Evolutionary conservation across 30 jellyfish, hydroid and myxozoan species (phyloP).

Genomic region (Mastigias papua): DNA sequence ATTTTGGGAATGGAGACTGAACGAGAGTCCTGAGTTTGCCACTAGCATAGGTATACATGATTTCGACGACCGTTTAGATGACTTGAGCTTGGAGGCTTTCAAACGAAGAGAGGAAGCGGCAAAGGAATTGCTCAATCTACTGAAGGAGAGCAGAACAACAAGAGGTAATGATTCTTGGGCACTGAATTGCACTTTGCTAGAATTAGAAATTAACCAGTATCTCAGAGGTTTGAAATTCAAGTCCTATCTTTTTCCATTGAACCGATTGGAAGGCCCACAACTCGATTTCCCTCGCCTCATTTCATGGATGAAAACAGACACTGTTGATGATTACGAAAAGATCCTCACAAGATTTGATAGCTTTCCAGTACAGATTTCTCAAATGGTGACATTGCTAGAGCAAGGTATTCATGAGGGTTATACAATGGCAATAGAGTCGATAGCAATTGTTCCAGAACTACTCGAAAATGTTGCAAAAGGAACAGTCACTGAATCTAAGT

Average conservation of each 20-base stretch:
- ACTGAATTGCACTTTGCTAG: slow-evolving; percentile 64
- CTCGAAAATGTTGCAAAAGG: slow-evolving; percentile 16
- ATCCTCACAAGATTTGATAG: slow-evolving; percentile 64
- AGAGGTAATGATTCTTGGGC: not conserved
- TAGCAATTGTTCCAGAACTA: slow-evolving; percentile 65
- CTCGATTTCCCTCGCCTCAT: slow-evolving; percentile 91
- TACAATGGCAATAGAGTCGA: slow-evolving; percentile 77
- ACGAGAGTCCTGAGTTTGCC: slow-evolving; percentile 92
- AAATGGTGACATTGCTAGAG: slow-evolving; percentile 50
- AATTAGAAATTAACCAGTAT: slow-evolving; percentile 72
- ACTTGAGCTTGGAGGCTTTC: slow-evolving; percentile 67
- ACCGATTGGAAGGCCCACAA: slow-evolving; percentile 95
- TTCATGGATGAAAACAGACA: slow-evolving; percentile 90
- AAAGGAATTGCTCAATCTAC: slow-evolving; percentile 24
- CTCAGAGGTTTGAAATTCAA: slow-evolving; percentile 67
- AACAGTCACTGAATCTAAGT: slow-evolving; percentile 58
- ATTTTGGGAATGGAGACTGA: slow-evolving; percentile 93
- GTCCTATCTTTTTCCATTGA: slow-evolving; percentile 80
- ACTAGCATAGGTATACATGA: slow-evolving; percentile 86
- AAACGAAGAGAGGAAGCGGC: slow-evolving; percentile 65
- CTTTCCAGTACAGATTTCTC: slow-evolving; percentile 83
- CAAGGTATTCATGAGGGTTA: slow-evolving; percentile 56
- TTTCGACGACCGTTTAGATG: slow-evolving; percentile 76
- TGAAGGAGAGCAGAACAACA: not conserved
- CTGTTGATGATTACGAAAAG: slow-evolving; percentile 59